Conservation (phyloP, 2,797 vertebrate species). For the Myripristis murdjan region DNA sequence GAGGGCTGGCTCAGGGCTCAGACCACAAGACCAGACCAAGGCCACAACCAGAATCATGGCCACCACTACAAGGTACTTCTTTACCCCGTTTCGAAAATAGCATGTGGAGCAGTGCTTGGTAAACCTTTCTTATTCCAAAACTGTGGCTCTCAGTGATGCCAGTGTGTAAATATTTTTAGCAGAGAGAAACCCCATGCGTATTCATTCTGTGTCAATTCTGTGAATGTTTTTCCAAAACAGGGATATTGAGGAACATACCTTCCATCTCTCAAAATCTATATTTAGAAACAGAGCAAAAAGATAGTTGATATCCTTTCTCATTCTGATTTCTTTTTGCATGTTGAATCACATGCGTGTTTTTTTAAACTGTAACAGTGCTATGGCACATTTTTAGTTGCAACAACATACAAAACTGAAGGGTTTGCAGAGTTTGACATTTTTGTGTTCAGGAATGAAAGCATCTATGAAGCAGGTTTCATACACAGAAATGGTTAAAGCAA, state of each 20-base stretch:
- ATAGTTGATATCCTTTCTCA: not conserved
- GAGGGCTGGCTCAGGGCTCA: conserved; percentile 90
- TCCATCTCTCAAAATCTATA: not conserved
- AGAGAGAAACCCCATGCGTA: not conserved
- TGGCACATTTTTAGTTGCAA: too few relatives aligned
- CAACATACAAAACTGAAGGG: too few relatives aligned
- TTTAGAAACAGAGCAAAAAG: not conserved
- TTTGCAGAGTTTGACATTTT: too few relatives aligned
- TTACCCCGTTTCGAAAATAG: not conserved
- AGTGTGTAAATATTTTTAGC: not conserved
- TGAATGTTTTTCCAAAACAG: not conserved
- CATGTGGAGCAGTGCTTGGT: not conserved
- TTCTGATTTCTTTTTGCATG: not conserved
- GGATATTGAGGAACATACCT: too few relatives aligned
- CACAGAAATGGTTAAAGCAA: too few relatives aligned
- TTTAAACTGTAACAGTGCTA: not conserved
- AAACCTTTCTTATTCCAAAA: not conserved
- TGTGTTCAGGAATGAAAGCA: not conserved
- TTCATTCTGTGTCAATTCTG: not conserved
- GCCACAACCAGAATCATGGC: conserved; percentile 35
- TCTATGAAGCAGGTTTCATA: too few relatives aligned
- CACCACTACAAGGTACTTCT: conserved; percentile 35
- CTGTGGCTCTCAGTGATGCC: not conserved
- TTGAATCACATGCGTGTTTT: not conserved
- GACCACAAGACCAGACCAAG: conserved; percentile 38